Base-by-base conservation (phyloP, 1,140 invertebrate genomes). In the Ditylenchus dipsaci region DNA sequence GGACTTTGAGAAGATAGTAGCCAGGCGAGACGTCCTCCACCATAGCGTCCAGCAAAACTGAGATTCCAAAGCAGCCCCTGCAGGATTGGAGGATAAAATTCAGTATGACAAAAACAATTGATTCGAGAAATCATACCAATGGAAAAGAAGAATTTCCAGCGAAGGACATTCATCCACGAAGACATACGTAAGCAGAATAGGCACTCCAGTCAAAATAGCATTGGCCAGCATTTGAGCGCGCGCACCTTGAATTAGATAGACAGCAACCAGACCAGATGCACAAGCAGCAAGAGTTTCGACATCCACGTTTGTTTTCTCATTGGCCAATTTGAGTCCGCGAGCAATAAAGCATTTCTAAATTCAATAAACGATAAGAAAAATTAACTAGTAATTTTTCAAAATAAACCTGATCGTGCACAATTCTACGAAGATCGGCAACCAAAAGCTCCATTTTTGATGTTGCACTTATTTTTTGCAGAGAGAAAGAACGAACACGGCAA, bases 1-100 rank as follows among this genome's bases (percentile, higher is more conserved):
- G n/a, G 15, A 76, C 21, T 29, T 73, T 73, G 66, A 77, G 0
- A 15, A 76, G 19, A 43, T 73, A 73, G 38, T 73, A 73, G 1
- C 30, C 29, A 8, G 74, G 74, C 30, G 3, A 53, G 8, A 76
- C n/a, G 13, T 73, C 42, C 69, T 78, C 38, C 17, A 73, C 30
- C n/a, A 19, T 29, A n/a, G 29, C 27, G 38, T 73, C 72, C 19
- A 73, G 45, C 15, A 71, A n/a, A 11, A 72, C 67, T 8, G 72
- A 69, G 19, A 70, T 19, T 26, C 61, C 57, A 57, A 65, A 71
- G 26, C 57, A 69, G 1, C 21, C 29, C 68, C 68, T 74, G 42
- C 13, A 74, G 17, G 33, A 38, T 21, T 53, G 3, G 49, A 45
- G n/a, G n/a, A 45, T 45, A 23, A 65, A 38, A 59, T 23, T 21